Percentiles rank a stretch among this genome's conserved stretches.
phyloP scores from a whole-genome alignment of 2,113 vertebrate species.

The Phycodurus eques region DNA sequence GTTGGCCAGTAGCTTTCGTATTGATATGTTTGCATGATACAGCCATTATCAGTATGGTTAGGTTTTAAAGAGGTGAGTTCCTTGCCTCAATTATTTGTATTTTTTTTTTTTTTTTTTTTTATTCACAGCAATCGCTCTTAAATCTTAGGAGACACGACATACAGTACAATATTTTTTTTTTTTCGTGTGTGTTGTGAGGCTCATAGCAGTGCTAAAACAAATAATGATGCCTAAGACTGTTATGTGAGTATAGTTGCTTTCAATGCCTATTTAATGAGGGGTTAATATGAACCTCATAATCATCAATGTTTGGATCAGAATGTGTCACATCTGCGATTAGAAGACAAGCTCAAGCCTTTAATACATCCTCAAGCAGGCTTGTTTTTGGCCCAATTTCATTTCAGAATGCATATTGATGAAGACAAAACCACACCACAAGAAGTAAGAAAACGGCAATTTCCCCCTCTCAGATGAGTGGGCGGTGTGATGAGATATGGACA shows the following conservation, averaged over 20 bases:
- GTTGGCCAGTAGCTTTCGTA: neutral
- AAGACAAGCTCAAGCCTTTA: neutral
- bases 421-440: constrained; percentile 12
- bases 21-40: neutral
- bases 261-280: neutral
- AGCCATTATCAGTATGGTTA: too few relatives aligned
- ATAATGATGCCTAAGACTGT: neutral
- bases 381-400: neutral
- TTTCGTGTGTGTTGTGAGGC: too few relatives aligned
- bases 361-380: neutral
- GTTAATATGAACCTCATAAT: neutral
- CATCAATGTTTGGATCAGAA: neutral
- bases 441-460: constrained; percentile 23
- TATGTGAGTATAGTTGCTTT: neutral
- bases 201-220: neutral
- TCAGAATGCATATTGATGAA: neutral
- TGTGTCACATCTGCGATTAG: constrained; percentile 1
- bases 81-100: neutral
- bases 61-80: neutral
- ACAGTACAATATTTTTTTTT: too few relatives aligned
- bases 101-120: too few relatives aligned
- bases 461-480: constrained; percentile 54
- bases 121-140: too few relatives aligned
- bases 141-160: too few relatives aligned
- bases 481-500: constrained; percentile 51